phyloP scores from a whole-genome alignment of 2,797 vertebrate species.

The Phalloptychus januarius region DNA sequence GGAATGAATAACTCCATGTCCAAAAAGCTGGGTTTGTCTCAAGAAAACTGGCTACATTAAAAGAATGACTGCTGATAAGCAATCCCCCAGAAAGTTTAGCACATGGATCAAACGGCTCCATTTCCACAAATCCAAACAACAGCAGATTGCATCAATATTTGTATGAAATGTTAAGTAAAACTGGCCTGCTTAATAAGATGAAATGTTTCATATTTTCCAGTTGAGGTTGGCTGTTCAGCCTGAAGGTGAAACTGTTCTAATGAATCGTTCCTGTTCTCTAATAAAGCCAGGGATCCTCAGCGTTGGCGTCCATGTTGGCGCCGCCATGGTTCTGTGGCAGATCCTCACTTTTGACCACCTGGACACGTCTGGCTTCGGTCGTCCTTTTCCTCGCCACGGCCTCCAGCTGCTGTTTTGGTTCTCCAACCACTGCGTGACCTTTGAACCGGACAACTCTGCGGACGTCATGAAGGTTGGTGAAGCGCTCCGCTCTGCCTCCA shows the following conservation, averaged over 20 bases:
- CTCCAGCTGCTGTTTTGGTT: conserved; percentile 67
- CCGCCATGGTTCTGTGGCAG: conserved; percentile 33
- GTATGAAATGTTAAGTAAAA: not conserved
- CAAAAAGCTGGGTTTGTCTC: not conserved
- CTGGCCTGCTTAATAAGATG: not conserved
- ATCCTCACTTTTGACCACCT: conserved; percentile 41
- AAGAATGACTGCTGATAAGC: not conserved
- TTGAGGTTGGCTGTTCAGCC: not conserved
- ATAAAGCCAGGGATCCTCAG: not conserved
- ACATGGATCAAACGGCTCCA: not conserved
- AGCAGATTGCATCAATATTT: not conserved
- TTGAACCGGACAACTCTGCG: not conserved
- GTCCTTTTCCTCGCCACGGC: conserved; percentile 56
- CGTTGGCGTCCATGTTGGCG: not conserved
- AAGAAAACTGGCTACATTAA: not conserved
- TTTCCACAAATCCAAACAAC: not conserved
- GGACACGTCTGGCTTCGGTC: conserved; percentile 31
- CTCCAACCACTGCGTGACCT: conserved; percentile 45
- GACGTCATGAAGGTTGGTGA: conserved; percentile 30
- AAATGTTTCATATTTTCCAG: not conserved
- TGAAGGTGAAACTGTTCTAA: not conserved
- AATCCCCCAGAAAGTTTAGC: not conserved
- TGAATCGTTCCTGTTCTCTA: not conserved
- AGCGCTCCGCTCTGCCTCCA: not conserved
- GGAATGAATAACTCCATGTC: no score